phyloP scores from a whole-genome alignment of 2,797 vertebrate species.

The Crypturellus tataupa region DNA sequence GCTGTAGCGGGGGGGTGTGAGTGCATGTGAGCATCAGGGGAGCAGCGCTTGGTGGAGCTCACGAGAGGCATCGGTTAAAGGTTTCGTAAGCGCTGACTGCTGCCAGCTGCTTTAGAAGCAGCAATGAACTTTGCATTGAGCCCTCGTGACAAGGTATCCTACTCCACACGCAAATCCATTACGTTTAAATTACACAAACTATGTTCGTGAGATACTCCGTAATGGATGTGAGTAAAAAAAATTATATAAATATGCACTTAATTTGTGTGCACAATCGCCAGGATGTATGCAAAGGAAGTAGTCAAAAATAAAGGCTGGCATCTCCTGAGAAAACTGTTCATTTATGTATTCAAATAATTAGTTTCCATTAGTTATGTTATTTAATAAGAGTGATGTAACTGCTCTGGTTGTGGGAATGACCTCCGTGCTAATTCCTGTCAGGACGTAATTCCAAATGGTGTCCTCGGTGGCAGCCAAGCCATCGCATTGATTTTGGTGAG shows the following conservation, averaged over 20 bases:
- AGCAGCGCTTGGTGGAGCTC: not conserved
- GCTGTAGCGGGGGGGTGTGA: not conserved
- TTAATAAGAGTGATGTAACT: not conserved
- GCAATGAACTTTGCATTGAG: not conserved
- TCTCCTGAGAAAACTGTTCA: not conserved
- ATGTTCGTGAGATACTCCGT: not conserved
- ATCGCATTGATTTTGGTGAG: not conserved
- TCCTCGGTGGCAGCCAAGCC: not conserved
- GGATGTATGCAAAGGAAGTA: not conserved
- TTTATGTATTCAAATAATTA: not conserved
- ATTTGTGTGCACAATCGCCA: not conserved
- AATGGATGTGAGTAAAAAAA: not conserved
- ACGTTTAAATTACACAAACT: not conserved
- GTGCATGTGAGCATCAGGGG: not conserved
- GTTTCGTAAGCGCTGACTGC: not conserved
- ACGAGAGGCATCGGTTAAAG: not conserved
- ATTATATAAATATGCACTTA: not conserved
- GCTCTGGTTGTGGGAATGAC: constrained; percentile 19
- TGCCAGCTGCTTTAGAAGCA: not conserved
- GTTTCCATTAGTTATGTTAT: not conserved
- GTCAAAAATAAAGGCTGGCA: not conserved
- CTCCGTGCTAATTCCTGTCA: not conserved
- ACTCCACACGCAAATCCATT: not conserved
- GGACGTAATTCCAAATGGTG: not conserved
- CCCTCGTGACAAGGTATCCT: rapidly evolving